phyloP scores from a whole-genome alignment of 2,888 invertebrate species.

The Hydrotaea cyrtoneurina region DNA sequence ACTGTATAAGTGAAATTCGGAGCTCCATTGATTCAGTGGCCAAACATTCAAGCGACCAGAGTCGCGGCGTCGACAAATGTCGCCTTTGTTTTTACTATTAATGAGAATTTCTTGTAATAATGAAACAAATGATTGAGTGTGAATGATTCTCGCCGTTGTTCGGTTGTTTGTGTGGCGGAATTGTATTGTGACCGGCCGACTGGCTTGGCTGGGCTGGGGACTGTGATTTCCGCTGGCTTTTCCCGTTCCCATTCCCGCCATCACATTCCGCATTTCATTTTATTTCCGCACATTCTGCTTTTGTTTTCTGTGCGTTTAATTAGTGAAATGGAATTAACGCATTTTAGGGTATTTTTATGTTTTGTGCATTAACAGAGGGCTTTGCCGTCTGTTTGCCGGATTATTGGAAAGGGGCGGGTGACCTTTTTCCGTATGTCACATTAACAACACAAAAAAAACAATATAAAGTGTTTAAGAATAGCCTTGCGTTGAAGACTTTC shows the following conservation, averaged over 20 bases:
- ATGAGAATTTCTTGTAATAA: slow-evolving; percentile 80
- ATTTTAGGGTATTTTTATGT: slow-evolving; percentile 71
- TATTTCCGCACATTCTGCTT: slow-evolving; percentile 25
- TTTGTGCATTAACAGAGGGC: slow-evolving; percentile 46
- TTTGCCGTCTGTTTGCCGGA: neutral
- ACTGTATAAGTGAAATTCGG: slow-evolving; percentile 38
- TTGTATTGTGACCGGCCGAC: slow-evolving; percentile 67
- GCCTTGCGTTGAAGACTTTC: too few relatives aligned
- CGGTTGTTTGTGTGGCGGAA: slow-evolving; percentile 68
- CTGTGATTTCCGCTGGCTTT: slow-evolving; percentile 65
- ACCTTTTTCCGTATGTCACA: neutral
- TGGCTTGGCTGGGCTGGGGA: slow-evolving; percentile 37
- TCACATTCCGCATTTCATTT: slow-evolving; percentile 29
- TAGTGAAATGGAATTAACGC: slow-evolving; percentile 79
- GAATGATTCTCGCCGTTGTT: slow-evolving; percentile 71
- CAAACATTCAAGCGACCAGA: slow-evolving; percentile 25
- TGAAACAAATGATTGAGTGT: slow-evolving; percentile 80
- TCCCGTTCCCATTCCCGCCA: slow-evolving; percentile 69
- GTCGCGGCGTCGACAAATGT: slow-evolving; percentile 62
- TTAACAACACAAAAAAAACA: neutral
- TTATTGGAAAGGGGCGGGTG: neutral
- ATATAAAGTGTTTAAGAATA: neutral
- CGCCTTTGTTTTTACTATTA: slow-evolving; percentile 75
- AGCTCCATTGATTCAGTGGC: slow-evolving; percentile 10
- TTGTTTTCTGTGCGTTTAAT: slow-evolving; percentile 76